These are phyloP conservation scores for Drosophila aldrichi DNA, from an alignment of 2,888 invertebrate species.

Conservation along the genomic window DNA sequence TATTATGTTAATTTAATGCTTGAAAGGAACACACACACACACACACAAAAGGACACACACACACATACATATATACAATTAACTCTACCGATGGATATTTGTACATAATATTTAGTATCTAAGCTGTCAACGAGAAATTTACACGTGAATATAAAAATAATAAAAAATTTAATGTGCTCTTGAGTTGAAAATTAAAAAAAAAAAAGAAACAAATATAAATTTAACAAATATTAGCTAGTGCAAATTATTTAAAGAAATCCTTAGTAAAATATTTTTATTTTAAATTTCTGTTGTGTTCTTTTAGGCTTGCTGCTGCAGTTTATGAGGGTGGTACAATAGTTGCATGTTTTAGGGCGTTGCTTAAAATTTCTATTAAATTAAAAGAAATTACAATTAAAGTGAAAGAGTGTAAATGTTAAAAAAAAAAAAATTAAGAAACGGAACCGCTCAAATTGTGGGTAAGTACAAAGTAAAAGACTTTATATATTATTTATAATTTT, in stretches of 20 bases:
- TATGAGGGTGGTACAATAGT: not conserved
- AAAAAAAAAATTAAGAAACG: no score
- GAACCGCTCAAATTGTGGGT: no score
- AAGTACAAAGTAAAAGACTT: no score
- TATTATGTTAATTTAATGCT: slow-evolving; percentile 55
- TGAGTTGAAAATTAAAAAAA: slow-evolving; percentile 56
- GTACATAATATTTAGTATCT: slow-evolving; percentile 68
- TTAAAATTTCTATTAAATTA: not conserved
- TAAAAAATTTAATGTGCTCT: slow-evolving; percentile 50
- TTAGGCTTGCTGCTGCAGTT: slow-evolving; percentile 11
- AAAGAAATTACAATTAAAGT: not conserved
- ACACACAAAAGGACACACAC: slow-evolving; percentile 16
- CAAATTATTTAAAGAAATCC: slow-evolving; percentile 33
- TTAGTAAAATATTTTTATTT: not conserved
- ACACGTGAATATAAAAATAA: slow-evolving; percentile 41
- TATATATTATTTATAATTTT: no score
- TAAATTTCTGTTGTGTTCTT: slow-evolving; percentile 6
- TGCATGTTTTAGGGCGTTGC: slow-evolving; percentile 19
- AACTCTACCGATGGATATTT: slow-evolving; percentile 64
- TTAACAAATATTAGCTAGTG: slow-evolving; percentile 11
- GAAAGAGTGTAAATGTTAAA: not conserved
- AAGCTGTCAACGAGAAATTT: slow-evolving; percentile 64
- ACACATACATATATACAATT: slow-evolving; percentile 25
- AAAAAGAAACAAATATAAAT: slow-evolving; percentile 7
- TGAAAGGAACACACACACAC: slow-evolving; percentile 23